Evolutionary conservation across 2,888 invertebrate genomes (phyloP), one percentile per base, ranked within the genome.

Genomic region (Xestia sexstrigata): DNA sequence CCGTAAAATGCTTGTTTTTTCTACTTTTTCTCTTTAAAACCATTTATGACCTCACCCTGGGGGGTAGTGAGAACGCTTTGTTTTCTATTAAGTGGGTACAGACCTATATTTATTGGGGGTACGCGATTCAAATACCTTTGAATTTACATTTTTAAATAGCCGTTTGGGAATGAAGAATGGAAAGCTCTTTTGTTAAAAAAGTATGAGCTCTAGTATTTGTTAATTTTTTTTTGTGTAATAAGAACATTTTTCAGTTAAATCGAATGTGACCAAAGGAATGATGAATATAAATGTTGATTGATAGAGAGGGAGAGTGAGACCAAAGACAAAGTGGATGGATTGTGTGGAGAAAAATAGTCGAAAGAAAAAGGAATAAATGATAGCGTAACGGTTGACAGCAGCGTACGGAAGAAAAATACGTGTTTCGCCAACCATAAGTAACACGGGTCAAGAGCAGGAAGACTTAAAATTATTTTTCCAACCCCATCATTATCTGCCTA

Each of bases 31-130:
- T 81, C 67, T 84, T 78, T 65, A 75, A 68, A 74, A 70, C 72
- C 75, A 82, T 88, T 82, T 81, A 83, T 78, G 67, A 11, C 45
- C 26, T 0, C 42, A 62, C 84, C 77, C 77, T 60, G 69, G 87
- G 79, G 87, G 79, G 79, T 63, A 73, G 74, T 82, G 76, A 77
- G 63, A 74, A 23, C 39, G 80, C 72, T 82, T 87, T 74, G 78
- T 79, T 88, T 78, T 87, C 79, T 84, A 86, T 86, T 76, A 86
- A 84, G 76, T 79, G 77, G 68, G 76, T 63, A 69, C 20, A 72
- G 55, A 67, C 52, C 55, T 78, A 76, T 81, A 77, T 81, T 83
- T 83, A 85, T 86, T 63, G 70, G 17, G 15, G 20, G 76, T n/a
- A 83, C 66, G 67, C 74, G 79, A 60, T 74, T 72, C 45, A 66